These are phyloP conservation scores for Sebastiscus albofasciatus DNA, from an alignment of 2,797 vertebrate genomes.

Conservation along the genomic window DNA sequence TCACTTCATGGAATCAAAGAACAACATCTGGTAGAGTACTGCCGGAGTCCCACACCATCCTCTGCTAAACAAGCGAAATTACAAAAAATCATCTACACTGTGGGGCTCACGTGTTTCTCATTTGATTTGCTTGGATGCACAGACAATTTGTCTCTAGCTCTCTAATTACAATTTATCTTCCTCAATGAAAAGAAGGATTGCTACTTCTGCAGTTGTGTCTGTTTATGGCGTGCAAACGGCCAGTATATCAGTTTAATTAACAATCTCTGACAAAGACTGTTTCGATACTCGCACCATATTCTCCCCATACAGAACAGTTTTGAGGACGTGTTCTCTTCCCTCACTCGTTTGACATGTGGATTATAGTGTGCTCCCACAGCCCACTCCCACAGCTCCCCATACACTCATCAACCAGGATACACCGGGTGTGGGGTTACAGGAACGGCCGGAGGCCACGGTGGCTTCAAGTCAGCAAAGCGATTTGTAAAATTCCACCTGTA, in stretches of 20 bases:
- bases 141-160: slow-evolving; percentile 21
- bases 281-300: background rate
- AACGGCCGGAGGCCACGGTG: background rate
- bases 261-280: background rate
- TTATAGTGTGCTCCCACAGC: background rate
- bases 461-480: background rate
- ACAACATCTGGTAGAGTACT: slow-evolving; percentile 63
- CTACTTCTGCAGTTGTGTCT: background rate
- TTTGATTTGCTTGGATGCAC: slow-evolving; percentile 45
- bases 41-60: slow-evolving; percentile 17
- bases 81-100: slow-evolving; percentile 20
- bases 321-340: background rate
- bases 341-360: slow-evolving; percentile 17
- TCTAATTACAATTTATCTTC: slow-evolving; percentile 24
- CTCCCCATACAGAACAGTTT: background rate
- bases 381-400: slow-evolving; percentile 4
- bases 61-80: slow-evolving; percentile 49
- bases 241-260: slow-evolving; percentile 33
- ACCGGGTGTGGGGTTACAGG: slow-evolving; percentile 33
- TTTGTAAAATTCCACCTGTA: background rate
- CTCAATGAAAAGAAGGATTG: background rate
- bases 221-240: slow-evolving; percentile 2
- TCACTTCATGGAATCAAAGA: slow-evolving; percentile 50
- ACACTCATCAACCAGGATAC: slow-evolving; percentile 3
- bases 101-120: slow-evolving; percentile 25